Evolutionary conservation across 2,113 vertebrate species (phyloP), one percentile per base, ranked within the genome.

Genomic region (Odocoileus virginianus): DNA sequence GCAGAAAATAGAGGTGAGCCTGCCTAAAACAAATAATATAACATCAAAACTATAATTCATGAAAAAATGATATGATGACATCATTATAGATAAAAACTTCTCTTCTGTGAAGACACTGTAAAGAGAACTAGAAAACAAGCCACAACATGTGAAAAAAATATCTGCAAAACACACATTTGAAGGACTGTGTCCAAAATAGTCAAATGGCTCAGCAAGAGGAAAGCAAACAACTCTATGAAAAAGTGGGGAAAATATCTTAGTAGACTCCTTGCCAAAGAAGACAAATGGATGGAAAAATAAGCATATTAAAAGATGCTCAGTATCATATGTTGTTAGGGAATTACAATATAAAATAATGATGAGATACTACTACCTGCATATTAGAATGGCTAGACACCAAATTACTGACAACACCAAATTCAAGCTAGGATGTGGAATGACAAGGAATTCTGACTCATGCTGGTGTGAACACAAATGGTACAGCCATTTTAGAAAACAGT

Each of bases 221-320:
- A 67, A 91, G 45, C 14, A 67, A 90, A 64, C 10, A 60, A 85
- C 58, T 36, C 17, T 30, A 30, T 79, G 67, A 30, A 91, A 91
- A 55, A 30, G 8, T 40, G 12, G 40, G 1, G 3, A 67, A 79
- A 55, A 30, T 6, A 36, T 45, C 25, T 23, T 88, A 94, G 54
- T 10, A 25, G 74, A n/a, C 1, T 87, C 16, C 43, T 55, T 25
- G 54, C 3, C 8, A 91, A n/a, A 67, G 7, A 76, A 40, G 16
- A 40, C 54, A 47, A 9, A 33, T 33, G 8, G 12, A 6, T 30
- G 6, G 36, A 74, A 89, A 76, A 61, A n/a, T 40, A 55, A 54
- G 2, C 2, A 9, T 15, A 54, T 33, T 52, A 19, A 21, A 45
- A 55, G 6, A 6, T 47, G 0, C 9, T 30, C 12, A 5, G 25